These are phyloP conservation scores for Panulirus ornatus DNA, from an alignment of 1,140 invertebrate species.

Conservation along the genomic window DNA sequence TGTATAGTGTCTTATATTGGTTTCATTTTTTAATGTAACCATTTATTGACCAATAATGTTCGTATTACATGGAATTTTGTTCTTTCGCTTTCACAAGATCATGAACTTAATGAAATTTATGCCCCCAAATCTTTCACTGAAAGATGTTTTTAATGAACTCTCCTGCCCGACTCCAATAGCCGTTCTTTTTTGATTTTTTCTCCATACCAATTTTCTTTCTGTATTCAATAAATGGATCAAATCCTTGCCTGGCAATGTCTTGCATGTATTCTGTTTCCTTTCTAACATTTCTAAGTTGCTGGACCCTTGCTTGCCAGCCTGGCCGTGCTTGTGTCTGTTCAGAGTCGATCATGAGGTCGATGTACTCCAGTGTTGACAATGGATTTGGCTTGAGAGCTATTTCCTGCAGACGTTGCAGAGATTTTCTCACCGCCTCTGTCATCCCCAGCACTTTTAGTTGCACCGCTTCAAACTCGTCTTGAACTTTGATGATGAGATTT, in stretches of 20 bases:
- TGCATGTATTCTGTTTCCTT: slow-evolving; percentile 27
- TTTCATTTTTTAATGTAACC: too few species aligned
- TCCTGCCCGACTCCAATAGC: too few species aligned
- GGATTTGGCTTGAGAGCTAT: slow-evolving; percentile 42
- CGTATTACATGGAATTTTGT: too few species aligned
- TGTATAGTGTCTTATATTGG: too few species aligned
- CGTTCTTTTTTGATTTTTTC: too few species aligned
- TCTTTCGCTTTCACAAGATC: too few species aligned
- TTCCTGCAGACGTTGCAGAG: not conserved
- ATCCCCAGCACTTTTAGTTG: not conserved
- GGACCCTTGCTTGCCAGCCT: slow-evolving; percentile 21
- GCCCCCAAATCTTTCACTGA: too few species aligned
- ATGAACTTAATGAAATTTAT: too few species aligned
- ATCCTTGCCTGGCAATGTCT: not conserved
- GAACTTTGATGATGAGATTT: not conserved
- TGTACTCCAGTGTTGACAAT: slow-evolving; percentile 10
- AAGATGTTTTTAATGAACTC: too few species aligned
- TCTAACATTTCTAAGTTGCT: not conserved
- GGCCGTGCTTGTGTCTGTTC: slow-evolving; percentile 20
- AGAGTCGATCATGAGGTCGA: slow-evolving; percentile 21
- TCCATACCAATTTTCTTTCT: too few species aligned
- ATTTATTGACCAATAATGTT: too few species aligned
- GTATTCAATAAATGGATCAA: not conserved
- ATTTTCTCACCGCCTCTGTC: slow-evolving; percentile 12
- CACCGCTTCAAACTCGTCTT: slow-evolving; percentile 20